Evolutionary conservation across 1,140 invertebrate genomes (phyloP), one percentile per base, ranked within the genome.

Genomic region (Apis florea): DNA sequence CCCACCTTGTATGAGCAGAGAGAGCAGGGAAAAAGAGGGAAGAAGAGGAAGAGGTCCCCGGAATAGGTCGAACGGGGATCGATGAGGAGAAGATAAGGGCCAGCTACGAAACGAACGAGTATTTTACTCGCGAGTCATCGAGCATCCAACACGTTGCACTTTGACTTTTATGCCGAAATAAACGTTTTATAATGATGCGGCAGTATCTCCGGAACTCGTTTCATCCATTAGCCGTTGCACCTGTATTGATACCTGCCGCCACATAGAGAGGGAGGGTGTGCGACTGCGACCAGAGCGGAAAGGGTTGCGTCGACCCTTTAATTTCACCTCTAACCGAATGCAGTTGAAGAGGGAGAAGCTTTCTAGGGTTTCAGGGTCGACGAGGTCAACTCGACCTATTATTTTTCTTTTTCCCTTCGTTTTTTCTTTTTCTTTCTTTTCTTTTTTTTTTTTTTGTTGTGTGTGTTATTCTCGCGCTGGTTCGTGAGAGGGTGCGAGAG

Each of bases 151-250:
- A 69, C 79, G 84, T 82, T 89, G 87, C 83, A 85, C 85, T 83
- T 89, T 87, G 81, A 89, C 83, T 89, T 89, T 89, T 89, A 87
- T 77, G 82, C 76, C 74, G 85, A 89, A 89, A 83, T 89, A 88
- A 90, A 90, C 86, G 89, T 89, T 89, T 88, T 90, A 88, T 88
- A 89, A 89, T 90, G 89, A 90, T 87, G 89, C 83, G 79, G 89
- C 89, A 85, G 71, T 90, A 90, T 90, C 88, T 85, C 66, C 64
- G 71, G 78, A 90, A 89, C 89, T 79, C 84, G 88, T 89, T 88
- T 84, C 79, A 83, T 84, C 88, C 85, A 89, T 89, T 89, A 89
- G 81, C 56, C 77, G 66, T 63, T 68, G 88, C 88, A 89, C 88
- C 88, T 89, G 88, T 88, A 83, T 72, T 80, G 58, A 19, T 40